Evolutionary conservation across 64 coral and sea anemone species (phyloP), one percentile per base, ranked within the genome.

Genomic region (Acropora tenuis): DNA sequence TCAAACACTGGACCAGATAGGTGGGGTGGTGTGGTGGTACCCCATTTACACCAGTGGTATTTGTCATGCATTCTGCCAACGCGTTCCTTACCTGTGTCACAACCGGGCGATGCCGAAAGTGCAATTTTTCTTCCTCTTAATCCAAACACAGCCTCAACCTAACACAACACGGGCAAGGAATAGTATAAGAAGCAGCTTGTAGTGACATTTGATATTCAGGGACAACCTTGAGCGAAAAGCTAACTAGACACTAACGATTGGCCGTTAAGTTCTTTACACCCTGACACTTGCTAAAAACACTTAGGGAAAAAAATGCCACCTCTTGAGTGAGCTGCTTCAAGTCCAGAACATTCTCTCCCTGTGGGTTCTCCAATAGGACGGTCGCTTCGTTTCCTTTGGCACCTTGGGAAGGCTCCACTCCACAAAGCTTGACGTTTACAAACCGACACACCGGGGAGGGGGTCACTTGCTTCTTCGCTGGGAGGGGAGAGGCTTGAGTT

Each of bases 371-470:
- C 57, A 97, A 55, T 61, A 97, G 52, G 41, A 97, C 81, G 13
- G 95, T 97, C 2, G 95, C 95, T 61, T 79, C 60, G 48, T 47
- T 57, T 58, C 95, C 95, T 76, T 94, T 90, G 18, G 89, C 47
- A n/a, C 95, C 92, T 48, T 84, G 90, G 1, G 92, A 81, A 15
- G 95, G 95, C 59, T 79, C 57, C 42, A 74, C 88, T 50, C 95
- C 92, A 65, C 91, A 92, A 4, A 97, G 92, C 66, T 97, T 89
- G 18, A 97, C 72, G 43, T 97, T 97, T 43, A 97, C 95, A 82
- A 94, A 97, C 58, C 92, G 80, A 91, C 95, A 97, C 55, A 91
- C 95, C 1, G 95, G 95, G 80, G 88, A 89, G 77, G 94, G n/a
- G 19, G 15, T 67, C 46, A 68, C 76, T 18, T 75, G 45, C 4